Conservation (phyloP, 2,113 vertebrate genomes). For the Chlamydotis undulata region DNA sequence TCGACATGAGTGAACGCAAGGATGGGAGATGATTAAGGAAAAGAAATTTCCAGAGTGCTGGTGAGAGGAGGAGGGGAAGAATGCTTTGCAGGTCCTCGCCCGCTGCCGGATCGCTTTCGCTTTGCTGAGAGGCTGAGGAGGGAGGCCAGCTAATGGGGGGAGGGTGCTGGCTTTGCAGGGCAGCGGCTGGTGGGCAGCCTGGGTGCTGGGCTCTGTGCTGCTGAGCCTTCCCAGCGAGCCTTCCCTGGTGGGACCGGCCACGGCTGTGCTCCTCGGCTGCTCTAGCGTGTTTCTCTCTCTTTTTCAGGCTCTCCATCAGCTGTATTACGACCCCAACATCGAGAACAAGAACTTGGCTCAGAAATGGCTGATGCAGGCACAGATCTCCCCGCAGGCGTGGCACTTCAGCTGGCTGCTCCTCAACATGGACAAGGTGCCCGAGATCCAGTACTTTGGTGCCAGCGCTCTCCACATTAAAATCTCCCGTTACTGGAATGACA, state of each 20-base stretch:
- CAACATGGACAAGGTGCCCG: constrained; percentile 94
- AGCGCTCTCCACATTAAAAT: constrained; percentile 98
- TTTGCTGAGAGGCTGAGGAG: neutral
- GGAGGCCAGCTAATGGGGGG: neutral
- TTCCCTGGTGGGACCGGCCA: neutral
- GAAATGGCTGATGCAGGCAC: constrained; percentile 99
- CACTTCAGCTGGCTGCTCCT: constrained; percentile 98
- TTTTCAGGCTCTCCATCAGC: constrained; percentile 92
- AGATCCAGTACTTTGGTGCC: constrained; percentile 99
- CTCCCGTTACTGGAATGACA: constrained; percentile 98
- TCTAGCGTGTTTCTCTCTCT: constrained; percentile 49
- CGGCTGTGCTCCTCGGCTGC: neutral
- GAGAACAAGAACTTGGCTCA: constrained; percentile 99
- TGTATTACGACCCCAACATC: constrained; percentile 98
- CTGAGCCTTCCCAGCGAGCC: neutral
- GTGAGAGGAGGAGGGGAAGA: neutral
- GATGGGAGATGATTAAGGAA: neutral
- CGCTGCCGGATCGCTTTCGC: rapidly evolving
- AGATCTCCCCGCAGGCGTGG: constrained; percentile 98
- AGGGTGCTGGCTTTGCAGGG: neutral
- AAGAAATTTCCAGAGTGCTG: constrained; percentile 1
- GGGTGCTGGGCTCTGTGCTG: rapidly evolving
- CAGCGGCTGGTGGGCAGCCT: neutral
- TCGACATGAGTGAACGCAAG: neutral
- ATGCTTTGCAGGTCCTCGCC: neutral